These are phyloP conservation scores for Lonchura striata DNA, from an alignment of 2,113 vertebrate genomes.

Conservation along the genomic window DNA sequence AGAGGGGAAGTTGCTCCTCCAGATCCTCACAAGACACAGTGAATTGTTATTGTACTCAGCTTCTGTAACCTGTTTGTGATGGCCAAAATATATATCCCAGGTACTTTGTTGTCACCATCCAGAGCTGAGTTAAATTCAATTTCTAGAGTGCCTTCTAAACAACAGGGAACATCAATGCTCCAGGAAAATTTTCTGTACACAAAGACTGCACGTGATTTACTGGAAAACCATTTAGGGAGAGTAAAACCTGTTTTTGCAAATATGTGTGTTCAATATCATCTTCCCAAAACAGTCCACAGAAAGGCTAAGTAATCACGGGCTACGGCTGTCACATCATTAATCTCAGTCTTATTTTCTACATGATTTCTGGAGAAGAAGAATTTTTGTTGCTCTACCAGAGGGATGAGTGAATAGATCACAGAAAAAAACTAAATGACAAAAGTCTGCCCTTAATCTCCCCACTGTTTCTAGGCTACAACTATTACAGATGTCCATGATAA, in stretches of 20 bases:
- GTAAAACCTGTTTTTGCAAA: neutral
- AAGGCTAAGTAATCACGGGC: neutral
- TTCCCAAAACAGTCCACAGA: neutral
- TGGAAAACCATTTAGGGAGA: neutral
- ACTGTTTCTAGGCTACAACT: slow-evolving; percentile 2
- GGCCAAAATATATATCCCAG: neutral
- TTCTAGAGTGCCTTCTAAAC: neutral
- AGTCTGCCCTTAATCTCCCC: neutral
- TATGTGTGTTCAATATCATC: neutral
- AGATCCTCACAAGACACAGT: neutral
- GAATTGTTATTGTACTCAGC: neutral
- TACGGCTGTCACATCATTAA: neutral
- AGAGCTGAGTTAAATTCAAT: neutral
- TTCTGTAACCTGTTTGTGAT: neutral
- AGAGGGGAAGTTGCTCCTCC: neutral
- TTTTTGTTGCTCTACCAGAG: neutral
- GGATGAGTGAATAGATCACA: slow-evolving; percentile 39
- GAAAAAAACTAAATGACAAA: neutral
- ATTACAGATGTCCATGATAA: slow-evolving; percentile 9
- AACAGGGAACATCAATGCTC: neutral
- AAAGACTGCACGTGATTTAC: neutral
- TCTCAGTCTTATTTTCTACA: neutral
- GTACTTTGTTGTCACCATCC: neutral
- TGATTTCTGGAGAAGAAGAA: slow-evolving; percentile 3
- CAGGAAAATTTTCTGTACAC: neutral